A percentile compares a stretch with the other conserved stretches of the same genome.
These are phyloP conservation scores for Suillia variegata DNA, from an alignment of 2,888 invertebrate genomes.

Conservation along the genomic window DNA sequence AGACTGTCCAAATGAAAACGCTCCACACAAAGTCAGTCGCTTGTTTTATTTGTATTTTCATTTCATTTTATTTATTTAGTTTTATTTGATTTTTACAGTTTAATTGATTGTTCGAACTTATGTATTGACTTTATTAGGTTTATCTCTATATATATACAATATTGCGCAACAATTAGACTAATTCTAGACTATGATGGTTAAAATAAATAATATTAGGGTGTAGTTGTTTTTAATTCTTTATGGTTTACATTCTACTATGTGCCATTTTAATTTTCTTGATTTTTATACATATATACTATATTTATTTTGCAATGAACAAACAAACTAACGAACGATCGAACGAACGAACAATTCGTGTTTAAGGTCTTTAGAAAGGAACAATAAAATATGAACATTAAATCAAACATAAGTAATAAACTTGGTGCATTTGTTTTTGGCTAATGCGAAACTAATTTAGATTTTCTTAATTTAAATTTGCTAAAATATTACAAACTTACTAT, in stretches of 20 bases:
- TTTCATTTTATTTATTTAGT: conserved; percentile 14
- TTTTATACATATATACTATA: neutral
- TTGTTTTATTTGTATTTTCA: conserved; percentile 11
- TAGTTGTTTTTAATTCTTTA: neutral
- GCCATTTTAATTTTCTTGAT: neutral
- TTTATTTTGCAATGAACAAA: neutral
- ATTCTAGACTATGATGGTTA: conserved; percentile 28
- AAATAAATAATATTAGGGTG: conserved; percentile 27
- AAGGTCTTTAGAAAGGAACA: neutral
- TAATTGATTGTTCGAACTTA: conserved; percentile 25
- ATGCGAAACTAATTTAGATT: too few species aligned
- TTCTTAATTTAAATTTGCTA: too few species aligned
- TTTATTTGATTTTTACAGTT: conserved; percentile 11
- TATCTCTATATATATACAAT: conserved; percentile 8
- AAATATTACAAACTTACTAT: too few species aligned
- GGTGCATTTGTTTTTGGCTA: too few species aligned
- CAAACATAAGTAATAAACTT: too few species aligned
- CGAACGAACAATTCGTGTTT: too few species aligned
- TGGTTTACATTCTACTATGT: neutral
- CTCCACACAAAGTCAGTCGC: neutral
- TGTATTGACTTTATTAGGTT: conserved; percentile 24
- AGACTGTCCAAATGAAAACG: neutral
- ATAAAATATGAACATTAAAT: too few species aligned
- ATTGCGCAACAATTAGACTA: conserved; percentile 12
- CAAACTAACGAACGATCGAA: neutral